These are phyloP conservation scores for Rhabdornis inornatus DNA, from an alignment of 2,113 vertebrate genomes.

Conservation along the genomic window DNA sequence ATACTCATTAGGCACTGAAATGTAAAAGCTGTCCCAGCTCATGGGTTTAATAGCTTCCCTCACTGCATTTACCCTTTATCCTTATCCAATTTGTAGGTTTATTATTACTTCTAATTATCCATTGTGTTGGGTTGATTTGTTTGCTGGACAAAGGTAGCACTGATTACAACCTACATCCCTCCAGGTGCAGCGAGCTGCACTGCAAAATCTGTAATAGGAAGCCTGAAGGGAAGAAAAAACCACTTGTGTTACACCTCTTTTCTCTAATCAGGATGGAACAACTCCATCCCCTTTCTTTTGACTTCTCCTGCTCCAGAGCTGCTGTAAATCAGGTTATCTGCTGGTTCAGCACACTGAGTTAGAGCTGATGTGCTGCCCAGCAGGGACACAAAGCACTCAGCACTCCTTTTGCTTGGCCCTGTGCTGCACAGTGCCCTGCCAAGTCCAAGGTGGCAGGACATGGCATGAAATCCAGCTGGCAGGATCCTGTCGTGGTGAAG, in stretches of 20 bases:
- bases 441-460: not conserved
- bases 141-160: not conserved
- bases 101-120: conserved; percentile 35
- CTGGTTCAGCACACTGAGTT: not conserved
- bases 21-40: conserved; percentile 14
- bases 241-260: not conserved
- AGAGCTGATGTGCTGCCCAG: not conserved
- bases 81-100: conserved; percentile 12
- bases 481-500: not conserved
- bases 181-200: not conserved
- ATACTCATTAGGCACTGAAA: not conserved
- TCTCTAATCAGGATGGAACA: not conserved
- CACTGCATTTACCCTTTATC: conserved; percentile 2
- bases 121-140: not conserved
- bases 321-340: not conserved
- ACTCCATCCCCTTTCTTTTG: not conserved
- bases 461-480: not conserved
- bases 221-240: not conserved
- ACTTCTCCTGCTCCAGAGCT: not conserved
- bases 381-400: not conserved
- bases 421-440: not conserved
- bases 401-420: not conserved
- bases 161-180: not conserved
- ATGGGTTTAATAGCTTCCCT: conserved; percentile 34
- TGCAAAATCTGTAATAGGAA: not conserved